A percentile compares a stretch with the other conserved stretches of the same genome.
Conservation (phyloP, 2,797 vertebrate genomes). For the Columba guinea region DNA sequence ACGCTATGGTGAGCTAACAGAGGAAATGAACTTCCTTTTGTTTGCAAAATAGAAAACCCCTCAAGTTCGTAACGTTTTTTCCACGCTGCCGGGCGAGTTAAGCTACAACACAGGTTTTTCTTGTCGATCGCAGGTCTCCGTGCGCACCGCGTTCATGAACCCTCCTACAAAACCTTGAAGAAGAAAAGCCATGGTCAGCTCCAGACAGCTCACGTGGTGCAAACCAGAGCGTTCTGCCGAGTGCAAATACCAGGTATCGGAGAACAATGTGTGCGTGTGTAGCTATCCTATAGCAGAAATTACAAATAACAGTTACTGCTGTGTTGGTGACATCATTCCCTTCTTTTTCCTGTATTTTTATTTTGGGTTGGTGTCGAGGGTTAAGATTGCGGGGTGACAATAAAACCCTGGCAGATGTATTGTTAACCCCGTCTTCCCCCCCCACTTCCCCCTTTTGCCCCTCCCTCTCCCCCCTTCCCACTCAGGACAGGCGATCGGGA, state of each 20-base stretch:
- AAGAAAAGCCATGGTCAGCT: background rate
- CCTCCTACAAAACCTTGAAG: background rate
- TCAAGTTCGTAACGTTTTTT: background rate
- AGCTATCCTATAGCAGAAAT: background rate
- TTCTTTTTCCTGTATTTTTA: background rate
- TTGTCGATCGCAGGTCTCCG: background rate
- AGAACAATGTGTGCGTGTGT: fast-evolving
- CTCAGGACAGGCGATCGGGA: too few relatives aligned
- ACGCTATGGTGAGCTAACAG: slow-evolving; percentile 1
- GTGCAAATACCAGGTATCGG: background rate
- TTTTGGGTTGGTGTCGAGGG: background rate
- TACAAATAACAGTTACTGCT: fast-evolving
- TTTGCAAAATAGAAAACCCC: background rate
- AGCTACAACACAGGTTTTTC: background rate
- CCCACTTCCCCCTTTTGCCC: too few relatives aligned
- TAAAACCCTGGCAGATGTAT: too few relatives aligned
- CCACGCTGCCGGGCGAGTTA: background rate
- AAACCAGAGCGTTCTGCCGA: background rate
- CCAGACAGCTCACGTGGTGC: fast-evolving
- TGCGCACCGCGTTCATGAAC: fast-evolving
- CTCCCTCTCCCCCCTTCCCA: too few relatives aligned
- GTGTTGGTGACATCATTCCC: background rate
- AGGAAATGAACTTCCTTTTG: slow-evolving; percentile 55
- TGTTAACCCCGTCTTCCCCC: too few relatives aligned
- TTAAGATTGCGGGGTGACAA: too few relatives aligned